Percentiles rank a stretch among this genome's conserved stretches.
phyloP scores from a whole-genome alignment of 2,888 invertebrate genomes.

The Melikaiella ostensackeni region DNA sequence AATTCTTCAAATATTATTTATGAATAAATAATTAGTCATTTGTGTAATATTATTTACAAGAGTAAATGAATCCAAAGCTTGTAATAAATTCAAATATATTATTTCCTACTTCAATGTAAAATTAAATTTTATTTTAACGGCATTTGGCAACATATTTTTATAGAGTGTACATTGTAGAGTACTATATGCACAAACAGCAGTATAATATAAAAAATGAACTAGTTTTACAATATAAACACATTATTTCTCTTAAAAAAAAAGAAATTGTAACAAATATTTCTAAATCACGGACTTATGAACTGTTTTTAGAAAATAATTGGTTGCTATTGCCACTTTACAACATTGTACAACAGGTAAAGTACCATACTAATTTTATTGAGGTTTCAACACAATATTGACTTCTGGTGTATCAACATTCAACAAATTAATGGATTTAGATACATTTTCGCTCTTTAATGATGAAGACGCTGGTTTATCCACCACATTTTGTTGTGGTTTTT shows the following conservation, averaged over 20 bases:
- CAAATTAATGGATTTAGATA: constrained; percentile 58
- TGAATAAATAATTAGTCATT: not conserved
- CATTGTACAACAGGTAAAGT: too few relatives aligned
- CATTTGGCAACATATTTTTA: not conserved
- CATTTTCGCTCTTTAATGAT: constrained; percentile 47
- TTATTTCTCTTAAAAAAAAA: too few relatives aligned
- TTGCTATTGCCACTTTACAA: too few relatives aligned
- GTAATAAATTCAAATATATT: constrained; percentile 1
- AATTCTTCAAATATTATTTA: too few relatives aligned
- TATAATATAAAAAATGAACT: too few relatives aligned
- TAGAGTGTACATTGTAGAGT: too few relatives aligned
- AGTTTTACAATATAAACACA: too few relatives aligned
- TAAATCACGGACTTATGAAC: too few relatives aligned
- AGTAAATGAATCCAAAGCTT: not conserved
- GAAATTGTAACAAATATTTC: not conserved
- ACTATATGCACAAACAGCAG: too few relatives aligned
- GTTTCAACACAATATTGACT: constrained; percentile 61
- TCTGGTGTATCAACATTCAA: constrained; percentile 60
- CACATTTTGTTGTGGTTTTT: constrained; percentile 14
- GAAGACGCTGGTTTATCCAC: not conserved
- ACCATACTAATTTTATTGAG: constrained; percentile 52
- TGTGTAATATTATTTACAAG: not conserved
- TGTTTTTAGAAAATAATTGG: too few relatives aligned
- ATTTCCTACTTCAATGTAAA: not conserved
- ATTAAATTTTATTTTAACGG: not conserved